phyloP scores from a whole-genome alignment of 1,140 invertebrate genomes.

The Conus betulinus region DNA sequence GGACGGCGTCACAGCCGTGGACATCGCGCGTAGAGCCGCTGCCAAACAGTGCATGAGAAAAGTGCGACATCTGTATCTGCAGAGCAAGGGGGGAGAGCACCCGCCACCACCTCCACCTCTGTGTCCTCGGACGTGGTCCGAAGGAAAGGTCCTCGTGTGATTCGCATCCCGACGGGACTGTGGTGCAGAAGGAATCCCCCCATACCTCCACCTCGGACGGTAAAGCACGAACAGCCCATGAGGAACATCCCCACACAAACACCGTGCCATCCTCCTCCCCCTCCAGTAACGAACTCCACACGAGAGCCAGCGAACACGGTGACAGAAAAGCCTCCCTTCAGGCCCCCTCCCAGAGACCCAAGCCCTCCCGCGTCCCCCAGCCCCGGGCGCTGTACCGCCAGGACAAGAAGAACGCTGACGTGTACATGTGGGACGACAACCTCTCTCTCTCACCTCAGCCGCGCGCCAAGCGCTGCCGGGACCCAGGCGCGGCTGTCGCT shows the following conservation, averaged over 20 bases:
- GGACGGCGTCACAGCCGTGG: conserved; percentile 48
- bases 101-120: neutral
- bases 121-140: neutral
- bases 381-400: neutral
- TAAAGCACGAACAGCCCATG: neutral
- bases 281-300: neutral
- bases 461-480: neutral
- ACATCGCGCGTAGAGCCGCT: conserved; percentile 44
- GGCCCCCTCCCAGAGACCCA: neutral
- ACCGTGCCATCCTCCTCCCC: neutral
- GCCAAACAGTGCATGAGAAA: conserved; percentile 57
- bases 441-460: neutral
- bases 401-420: neutral
- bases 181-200: neutral
- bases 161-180: neutral
- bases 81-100: neutral
- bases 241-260: neutral
- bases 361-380: neutral
- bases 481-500: neutral
- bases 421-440: conserved; percentile 14
- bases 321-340: neutral
- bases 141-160: neutral
- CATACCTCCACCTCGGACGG: neutral
- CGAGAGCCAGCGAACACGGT: neutral
- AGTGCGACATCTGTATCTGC: conserved; percentile 44